A percentile compares a stretch with the other conserved stretches of the same genome.
Evolutionary conservation across 1,140 invertebrate genomes (phyloP).

Genomic region (Drosophila saltans): DNA sequence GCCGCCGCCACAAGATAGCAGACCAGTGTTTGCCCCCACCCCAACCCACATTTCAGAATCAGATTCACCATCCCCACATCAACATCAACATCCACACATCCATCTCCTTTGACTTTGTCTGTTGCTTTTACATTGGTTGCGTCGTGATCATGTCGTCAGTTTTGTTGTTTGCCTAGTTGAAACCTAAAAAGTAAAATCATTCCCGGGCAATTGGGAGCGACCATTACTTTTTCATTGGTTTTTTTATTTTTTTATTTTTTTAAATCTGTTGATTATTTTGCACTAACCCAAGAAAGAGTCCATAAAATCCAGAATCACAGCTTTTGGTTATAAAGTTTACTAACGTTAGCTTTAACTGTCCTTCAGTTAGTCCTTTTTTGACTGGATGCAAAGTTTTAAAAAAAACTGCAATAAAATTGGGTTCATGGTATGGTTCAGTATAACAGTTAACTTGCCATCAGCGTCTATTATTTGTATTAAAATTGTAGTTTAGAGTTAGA

Average conservation of each 20-base stretch:
- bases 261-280: no score
- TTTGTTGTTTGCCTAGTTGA: constrained; percentile 5
- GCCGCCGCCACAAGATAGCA: constrained; percentile 14
- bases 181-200: constrained; percentile 27
- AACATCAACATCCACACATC: not conserved
- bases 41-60: not conserved
- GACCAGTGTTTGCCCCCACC: constrained; percentile 6
- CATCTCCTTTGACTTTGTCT: constrained; percentile 26
- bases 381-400: no score
- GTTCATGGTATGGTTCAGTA: no score
- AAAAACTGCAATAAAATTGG: no score
- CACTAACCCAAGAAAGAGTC: no score
- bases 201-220: constrained; percentile 38
- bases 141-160: constrained; percentile 56
- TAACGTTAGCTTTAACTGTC: no score
- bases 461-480: no score
- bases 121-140: constrained; percentile 55
- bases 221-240: constrained; percentile 43
- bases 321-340: no score
- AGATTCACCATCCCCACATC: not conserved
- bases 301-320: no score
- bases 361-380: no score
- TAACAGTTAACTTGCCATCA: no score
- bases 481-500: no score
- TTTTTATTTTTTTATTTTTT: not conserved